A percentile compares a stretch with the other conserved stretches of the same genome.
Conservation (phyloP, 2,888 invertebrate species). For the Tiliacea aurago region DNA sequence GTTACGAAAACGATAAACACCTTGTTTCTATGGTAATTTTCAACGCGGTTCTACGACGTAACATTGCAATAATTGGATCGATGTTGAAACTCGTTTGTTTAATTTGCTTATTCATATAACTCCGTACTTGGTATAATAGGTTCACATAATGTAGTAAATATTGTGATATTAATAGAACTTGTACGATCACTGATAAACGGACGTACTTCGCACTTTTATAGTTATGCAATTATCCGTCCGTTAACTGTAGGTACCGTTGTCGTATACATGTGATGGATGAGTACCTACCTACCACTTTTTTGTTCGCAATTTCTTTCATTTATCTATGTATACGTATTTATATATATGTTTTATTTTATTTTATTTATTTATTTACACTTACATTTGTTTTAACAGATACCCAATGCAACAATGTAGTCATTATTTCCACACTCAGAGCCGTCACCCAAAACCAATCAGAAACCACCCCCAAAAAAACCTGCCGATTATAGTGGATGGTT, state of each 20-base stretch:
- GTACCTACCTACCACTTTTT: not conserved
- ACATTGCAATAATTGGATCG: slow-evolving; percentile 13
- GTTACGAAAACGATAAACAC: not conserved
- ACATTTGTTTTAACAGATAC: no score
- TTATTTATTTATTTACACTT: no score
- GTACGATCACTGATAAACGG: slow-evolving; percentile 24
- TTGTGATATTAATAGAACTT: slow-evolving; percentile 34
- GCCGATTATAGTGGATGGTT: no score
- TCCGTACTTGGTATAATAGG: slow-evolving; percentile 19
- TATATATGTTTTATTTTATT: no score
- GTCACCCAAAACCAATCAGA: no score
- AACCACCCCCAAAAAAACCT: no score
- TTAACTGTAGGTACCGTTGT: not conserved
- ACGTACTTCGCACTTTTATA: slow-evolving; percentile 1
- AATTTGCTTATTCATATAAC: slow-evolving; percentile 37
- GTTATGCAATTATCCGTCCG: slow-evolving; percentile 13
- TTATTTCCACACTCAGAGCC: no score
- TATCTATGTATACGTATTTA: no score
- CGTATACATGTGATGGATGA: slow-evolving; percentile 6
- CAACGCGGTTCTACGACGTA: not conserved
- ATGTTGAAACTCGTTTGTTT: slow-evolving; percentile 14
- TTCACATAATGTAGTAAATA: slow-evolving; percentile 35
- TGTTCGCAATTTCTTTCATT: not conserved
- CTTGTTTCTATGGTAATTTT: not conserved
- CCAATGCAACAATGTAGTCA: no score